Percentiles rank a stretch among this genome's conserved stretches.
phyloP scores from a whole-genome alignment of 2,888 invertebrate species.

The Drosophila neotestacea region DNA sequence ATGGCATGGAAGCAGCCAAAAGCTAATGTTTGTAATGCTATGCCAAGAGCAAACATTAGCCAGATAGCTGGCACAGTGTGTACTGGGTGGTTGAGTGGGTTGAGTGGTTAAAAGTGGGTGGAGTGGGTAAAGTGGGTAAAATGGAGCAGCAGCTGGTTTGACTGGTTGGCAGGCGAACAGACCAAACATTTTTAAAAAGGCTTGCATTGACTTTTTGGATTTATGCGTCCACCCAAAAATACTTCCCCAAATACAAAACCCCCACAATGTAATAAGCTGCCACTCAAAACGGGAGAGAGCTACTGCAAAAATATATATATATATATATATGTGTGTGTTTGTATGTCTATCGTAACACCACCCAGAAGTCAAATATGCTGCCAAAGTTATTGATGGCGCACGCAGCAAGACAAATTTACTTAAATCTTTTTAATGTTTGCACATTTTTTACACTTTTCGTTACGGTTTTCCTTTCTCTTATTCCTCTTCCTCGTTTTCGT shows the following conservation, averaged over 20 bases:
- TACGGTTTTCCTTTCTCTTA: constrained; percentile 14
- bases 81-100: constrained; percentile 3
- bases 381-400: constrained; percentile 77
- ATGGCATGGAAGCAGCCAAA: constrained; percentile 51
- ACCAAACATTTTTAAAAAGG: constrained; percentile 52
- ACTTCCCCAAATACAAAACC: constrained; percentile 27
- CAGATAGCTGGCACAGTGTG: constrained; percentile 61
- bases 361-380: constrained; percentile 74
- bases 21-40: constrained; percentile 69
- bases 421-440: constrained; percentile 81
- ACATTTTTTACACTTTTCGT: constrained; percentile 66
- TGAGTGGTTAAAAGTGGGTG: constrained; percentile 1
- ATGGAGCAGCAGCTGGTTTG: constrained; percentile 32
- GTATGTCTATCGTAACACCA: constrained; percentile 18
- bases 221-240: constrained; percentile 45
- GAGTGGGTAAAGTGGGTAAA: background rate
- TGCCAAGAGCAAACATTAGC: constrained; percentile 74
- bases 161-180: constrained; percentile 32
- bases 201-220: constrained; percentile 65
- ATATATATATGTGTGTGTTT: background rate
- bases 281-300: constrained; percentile 4
- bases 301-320: constrained; percentile 18
- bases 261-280: constrained; percentile 41
- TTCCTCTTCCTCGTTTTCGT: background rate
- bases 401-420: constrained; percentile 80